Base-by-base conservation (phyloP, 2,888 invertebrate genomes). In the Gryllus longicercus region DNA sequence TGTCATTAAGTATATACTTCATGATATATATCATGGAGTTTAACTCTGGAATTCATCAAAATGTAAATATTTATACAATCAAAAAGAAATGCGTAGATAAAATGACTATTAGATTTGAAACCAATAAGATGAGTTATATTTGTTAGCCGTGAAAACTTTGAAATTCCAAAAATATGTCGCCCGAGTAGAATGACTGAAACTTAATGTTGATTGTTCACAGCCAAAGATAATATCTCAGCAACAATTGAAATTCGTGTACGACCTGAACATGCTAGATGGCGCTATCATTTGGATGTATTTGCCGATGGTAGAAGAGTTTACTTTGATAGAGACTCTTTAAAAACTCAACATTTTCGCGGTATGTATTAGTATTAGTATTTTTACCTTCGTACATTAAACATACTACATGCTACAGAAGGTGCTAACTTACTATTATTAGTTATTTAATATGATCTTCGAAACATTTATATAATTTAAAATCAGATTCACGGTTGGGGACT, bases 261-360 rank as follows among this genome's bases (percentile, higher is more conserved):
- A 79, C 97, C 97, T 0, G 87, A 90, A 79, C 92, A 96, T 84
- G 93, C 96, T 0, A 94, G 96, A 84, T 97, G 97, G 96, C 90
- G 96, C 79, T 98, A 98, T 87, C 92, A 94, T 80, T 88, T 98
- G 81, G 97, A 98, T 86, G 96, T 98, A 0, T 91, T 96, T 83
- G 97, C 97, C 11, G 93, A 97, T 86, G 93, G 93, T 51, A 92
- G 92, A 83, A 90, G 94, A 79, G 90, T 97, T 8, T 97, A 93
- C 88, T 98, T 98, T 86, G 97, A 98, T 87, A 90, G 96, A 82
- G 92, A 93, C 25, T 93, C 96, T 8, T 90, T 96, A 82, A 94
- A 95, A 85, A 94, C 96, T 83, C 98, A 98, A 87, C 95, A 96
- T 86, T 98, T 97, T 88, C 92, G 93, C 85, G 97, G 95, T 92